phyloP scores from a whole-genome alignment of 37 sponge, comb jelly and placozoan genomes.

The Spongilla lacustris region DNA sequence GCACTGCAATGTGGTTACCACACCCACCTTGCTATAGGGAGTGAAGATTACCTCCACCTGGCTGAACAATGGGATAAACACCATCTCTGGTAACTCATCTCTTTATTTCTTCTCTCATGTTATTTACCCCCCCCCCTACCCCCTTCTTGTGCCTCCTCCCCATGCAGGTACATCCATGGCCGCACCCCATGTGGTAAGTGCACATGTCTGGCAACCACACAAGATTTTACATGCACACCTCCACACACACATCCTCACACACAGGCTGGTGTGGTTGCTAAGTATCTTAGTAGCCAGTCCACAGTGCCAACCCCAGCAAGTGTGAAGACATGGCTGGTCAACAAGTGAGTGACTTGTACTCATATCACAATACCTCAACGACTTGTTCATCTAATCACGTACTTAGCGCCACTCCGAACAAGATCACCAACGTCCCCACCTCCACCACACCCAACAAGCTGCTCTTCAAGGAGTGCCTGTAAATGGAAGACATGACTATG shows the following conservation, averaged over 20 bases:
- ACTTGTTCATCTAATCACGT: no score
- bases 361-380: no score
- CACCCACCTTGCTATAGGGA: slow-evolving; percentile 21
- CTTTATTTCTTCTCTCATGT: not conserved
- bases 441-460: not conserved
- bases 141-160: not conserved
- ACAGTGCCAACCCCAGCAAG: no score
- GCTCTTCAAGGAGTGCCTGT: not conserved
- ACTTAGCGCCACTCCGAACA: not conserved
- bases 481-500: no score
- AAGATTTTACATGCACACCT: no score
- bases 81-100: slow-evolving; percentile 26
- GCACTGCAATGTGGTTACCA: no score
- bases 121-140: not conserved
- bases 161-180: not conserved
- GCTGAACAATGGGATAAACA: not conserved
- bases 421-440: not conserved
- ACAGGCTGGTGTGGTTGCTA: no score
- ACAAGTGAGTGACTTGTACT: no score
- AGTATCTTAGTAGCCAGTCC: no score
- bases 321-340: no score
- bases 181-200: not conserved
- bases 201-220: not conserved
- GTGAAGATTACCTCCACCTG: slow-evolving; percentile 46
- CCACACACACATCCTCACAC: no score